Conservation (phyloP, 2,797 vertebrate species). For the Distichodus sexfasciatus region DNA sequence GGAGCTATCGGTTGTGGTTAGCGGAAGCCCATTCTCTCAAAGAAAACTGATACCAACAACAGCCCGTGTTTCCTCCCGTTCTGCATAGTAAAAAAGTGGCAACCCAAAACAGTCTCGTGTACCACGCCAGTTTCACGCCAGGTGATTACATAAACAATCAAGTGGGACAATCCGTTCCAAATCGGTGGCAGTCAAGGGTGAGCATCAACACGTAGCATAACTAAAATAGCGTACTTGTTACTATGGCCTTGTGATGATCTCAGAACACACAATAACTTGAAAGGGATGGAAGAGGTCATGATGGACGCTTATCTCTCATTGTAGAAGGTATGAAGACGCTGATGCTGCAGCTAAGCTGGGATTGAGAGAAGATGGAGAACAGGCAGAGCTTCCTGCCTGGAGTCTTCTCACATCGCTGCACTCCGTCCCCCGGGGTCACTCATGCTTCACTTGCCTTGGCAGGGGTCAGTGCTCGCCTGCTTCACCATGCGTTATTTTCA, state of each 20-base stretch:
- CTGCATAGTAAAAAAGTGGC: constrained; percentile 24
- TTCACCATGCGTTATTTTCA: not conserved
- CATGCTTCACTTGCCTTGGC: not conserved
- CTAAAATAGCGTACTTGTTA: constrained; percentile 15
- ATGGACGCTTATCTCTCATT: not conserved
- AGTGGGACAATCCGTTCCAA: constrained; percentile 28
- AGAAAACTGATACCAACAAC: constrained; percentile 20
- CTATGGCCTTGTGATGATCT: not conserved
- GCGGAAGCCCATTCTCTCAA: constrained; percentile 4
- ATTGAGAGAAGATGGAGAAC: too few relatives aligned
- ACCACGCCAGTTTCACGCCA: constrained; percentile 19
- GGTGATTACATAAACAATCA: constrained; percentile 45
- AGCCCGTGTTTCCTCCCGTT: constrained; percentile 10
- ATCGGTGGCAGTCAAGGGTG: constrained; percentile 6
- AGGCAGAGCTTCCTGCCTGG: too few relatives aligned
- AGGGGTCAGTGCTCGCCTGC: constrained; percentile 7
- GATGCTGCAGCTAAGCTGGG: too few relatives aligned
- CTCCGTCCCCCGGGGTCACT: not conserved
- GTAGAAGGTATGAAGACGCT: not conserved
- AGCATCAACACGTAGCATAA: constrained; percentile 20
- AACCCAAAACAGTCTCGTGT: constrained; percentile 24
- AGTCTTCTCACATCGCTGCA: not conserved
- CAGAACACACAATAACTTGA: not conserved
- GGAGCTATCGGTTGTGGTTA: constrained; percentile 9
- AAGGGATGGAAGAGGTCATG: not conserved